Conservation (phyloP, 1,140 invertebrate species). For the Mesaphorura yosii region DNA sequence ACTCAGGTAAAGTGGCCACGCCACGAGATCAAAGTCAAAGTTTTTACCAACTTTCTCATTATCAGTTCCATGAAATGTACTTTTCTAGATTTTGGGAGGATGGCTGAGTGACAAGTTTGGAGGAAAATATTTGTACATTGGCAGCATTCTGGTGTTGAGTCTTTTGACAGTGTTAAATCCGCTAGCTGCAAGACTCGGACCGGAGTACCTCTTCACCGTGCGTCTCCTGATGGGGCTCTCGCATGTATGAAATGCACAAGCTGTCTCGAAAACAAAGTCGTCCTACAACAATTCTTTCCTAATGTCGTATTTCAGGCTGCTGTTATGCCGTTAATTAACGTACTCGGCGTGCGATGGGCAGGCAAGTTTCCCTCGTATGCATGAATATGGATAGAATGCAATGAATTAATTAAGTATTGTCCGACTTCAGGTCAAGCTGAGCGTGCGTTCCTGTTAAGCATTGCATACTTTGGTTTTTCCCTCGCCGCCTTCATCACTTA, state of each 20-base stretch:
- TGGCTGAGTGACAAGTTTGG: constrained; percentile 37
- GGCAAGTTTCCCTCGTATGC: too few species aligned
- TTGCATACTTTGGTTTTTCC: constrained; percentile 37
- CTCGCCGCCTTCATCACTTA: constrained; percentile 37
- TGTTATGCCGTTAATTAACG: constrained; percentile 44
- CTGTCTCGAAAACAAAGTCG: not conserved
- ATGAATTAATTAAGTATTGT: too few species aligned
- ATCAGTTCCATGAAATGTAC: not conserved
- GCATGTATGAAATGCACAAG: constrained; percentile 28
- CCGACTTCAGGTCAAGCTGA: constrained; percentile 7
- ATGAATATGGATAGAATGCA: too few species aligned
- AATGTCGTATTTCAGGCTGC: constrained; percentile 40
- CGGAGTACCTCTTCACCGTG: constrained; percentile 35
- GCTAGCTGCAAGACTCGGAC: constrained; percentile 35
- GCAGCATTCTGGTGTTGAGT: constrained; percentile 35
- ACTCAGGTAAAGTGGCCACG: constrained; percentile 34
- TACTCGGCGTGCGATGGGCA: constrained; percentile 45
- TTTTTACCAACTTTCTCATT: too few species aligned
- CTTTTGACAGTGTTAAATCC: constrained; percentile 38
- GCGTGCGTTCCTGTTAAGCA: constrained; percentile 30
- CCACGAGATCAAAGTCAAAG: too few species aligned
- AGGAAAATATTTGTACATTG: constrained; percentile 35
- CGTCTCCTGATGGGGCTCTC: constrained; percentile 38
- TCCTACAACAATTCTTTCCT: too few species aligned
- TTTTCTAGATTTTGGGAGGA: constrained; percentile 37